Conservation (phyloP, 2,797 vertebrate species). For the Ctenosaura bakeri region DNA sequence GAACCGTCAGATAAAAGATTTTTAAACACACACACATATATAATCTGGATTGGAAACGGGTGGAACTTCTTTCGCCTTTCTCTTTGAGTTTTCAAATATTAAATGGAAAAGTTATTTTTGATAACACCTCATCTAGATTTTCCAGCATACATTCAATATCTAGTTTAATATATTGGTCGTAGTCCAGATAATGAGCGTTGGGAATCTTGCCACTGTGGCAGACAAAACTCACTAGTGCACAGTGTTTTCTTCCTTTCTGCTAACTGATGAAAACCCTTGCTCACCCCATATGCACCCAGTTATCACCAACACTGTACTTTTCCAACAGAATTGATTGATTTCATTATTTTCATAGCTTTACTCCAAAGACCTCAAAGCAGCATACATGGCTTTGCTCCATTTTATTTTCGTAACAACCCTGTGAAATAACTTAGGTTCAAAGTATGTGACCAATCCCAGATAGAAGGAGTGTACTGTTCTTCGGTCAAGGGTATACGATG, state of each 20-base stretch:
- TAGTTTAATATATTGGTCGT: background rate
- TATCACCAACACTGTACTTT: background rate
- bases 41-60: background rate
- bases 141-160: background rate
- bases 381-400: background rate
- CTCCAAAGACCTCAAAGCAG: background rate
- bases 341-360: background rate
- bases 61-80: background rate
- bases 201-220: background rate
- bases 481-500: too few species aligned
- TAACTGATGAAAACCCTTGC: background rate
- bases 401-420: too few species aligned
- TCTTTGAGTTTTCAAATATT: conserved; percentile 4
- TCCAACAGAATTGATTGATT: background rate
- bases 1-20: background rate
- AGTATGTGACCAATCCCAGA: too few species aligned
- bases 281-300: background rate
- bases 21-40: background rate
- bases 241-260: too few species aligned
- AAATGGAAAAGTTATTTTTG: background rate
- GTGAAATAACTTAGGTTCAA: background rate
- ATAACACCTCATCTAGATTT: background rate
- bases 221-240: background rate
- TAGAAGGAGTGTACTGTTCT: too few species aligned
- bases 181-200: background rate